phyloP scores from a whole-genome alignment of 2,797 vertebrate species.

The Smutsia temminckii region DNA sequence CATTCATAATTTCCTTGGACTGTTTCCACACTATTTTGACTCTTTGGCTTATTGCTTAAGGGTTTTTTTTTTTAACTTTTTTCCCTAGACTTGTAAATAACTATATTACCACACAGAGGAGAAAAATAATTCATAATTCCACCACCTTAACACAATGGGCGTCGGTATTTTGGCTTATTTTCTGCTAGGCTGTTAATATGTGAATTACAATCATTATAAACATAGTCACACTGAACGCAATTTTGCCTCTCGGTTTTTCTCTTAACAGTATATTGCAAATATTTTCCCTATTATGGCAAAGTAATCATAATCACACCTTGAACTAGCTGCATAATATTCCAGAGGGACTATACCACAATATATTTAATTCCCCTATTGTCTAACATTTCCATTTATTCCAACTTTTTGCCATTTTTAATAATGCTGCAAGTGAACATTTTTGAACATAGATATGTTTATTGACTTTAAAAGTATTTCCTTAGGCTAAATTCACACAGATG shows the following conservation, averaged over 20 bases:
- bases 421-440: background rate
- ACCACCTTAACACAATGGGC: background rate
- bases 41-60: background rate
- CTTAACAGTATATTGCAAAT: background rate
- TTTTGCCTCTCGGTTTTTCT: background rate
- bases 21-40: background rate
- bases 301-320: background rate
- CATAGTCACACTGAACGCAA: background rate
- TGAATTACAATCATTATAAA: background rate
- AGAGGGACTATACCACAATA: background rate
- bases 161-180: background rate
- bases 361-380: background rate
- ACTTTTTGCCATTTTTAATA: background rate
- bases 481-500: background rate
- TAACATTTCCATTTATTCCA: background rate
- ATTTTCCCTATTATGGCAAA: background rate
- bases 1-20: constrained; percentile 24
- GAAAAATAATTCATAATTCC: constrained; percentile 3
- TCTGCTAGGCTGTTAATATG: background rate
- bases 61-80: constrained; percentile 17
- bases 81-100: constrained; percentile 39
- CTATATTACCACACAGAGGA: background rate
- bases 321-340: background rate
- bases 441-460: background rate
- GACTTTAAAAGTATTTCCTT: constrained; percentile 28